These are phyloP conservation scores for Strix occidentalis DNA, from an alignment of 2,797 vertebrate species.

Conservation along the genomic window DNA sequence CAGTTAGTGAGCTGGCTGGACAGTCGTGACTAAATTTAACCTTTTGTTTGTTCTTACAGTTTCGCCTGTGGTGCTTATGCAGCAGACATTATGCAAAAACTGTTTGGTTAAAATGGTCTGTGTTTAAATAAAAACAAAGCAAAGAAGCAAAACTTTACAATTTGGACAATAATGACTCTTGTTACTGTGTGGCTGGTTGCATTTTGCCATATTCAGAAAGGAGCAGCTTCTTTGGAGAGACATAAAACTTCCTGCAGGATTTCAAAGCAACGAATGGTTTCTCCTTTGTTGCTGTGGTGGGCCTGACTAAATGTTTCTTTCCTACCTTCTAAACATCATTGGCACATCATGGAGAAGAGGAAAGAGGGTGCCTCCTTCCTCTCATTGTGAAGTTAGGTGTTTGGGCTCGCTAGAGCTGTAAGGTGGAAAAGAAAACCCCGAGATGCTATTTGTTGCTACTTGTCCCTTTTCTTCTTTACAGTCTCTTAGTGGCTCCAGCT, in stretches of 20 bases:
- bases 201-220: neutral
- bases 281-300: fast-evolving
- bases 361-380: neutral
- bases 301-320: neutral
- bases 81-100: neutral
- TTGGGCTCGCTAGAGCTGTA: neutral
- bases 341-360: neutral
- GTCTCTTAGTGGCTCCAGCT: neutral
- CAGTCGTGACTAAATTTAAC: neutral
- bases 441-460: neutral
- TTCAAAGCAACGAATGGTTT: neutral
- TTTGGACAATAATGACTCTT: neutral
- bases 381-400: fast-evolving
- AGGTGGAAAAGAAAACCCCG: fast-evolving
- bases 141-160: neutral
- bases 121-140: neutral
- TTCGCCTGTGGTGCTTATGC: neutral
- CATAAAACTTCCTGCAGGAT: neutral
- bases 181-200: neutral
- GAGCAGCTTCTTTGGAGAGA: neutral
- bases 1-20: neutral
- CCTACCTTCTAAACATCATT: neutral
- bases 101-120: neutral
- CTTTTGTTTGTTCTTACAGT: neutral
- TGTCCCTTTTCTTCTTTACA: neutral